Base-by-base conservation (phyloP, 2,888 invertebrate genomes). In the Coenonympha glycerion region DNA sequence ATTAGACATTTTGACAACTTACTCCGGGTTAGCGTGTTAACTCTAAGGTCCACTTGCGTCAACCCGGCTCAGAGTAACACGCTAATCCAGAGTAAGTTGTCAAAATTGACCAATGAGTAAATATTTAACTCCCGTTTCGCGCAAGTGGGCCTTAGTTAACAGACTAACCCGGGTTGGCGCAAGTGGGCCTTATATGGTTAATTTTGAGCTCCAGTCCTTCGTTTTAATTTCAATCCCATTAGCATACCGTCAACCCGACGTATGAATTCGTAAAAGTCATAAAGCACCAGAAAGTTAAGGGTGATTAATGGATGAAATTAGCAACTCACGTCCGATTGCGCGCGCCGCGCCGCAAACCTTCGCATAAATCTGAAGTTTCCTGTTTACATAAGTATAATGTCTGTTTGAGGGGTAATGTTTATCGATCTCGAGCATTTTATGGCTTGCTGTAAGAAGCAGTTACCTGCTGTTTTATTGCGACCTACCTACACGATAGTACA, bases 301-400 rank as follows among this genome's bases (percentile, higher is more conserved):
- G 48, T 53, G 50, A 56, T 53, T 48, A 53, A 56, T 56, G 50
- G 30, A 19, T 21, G 33, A 34, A 56, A 56, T 53, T 48, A 49
- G 44, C 39, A 26, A 41, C 45, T 49, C 42, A 46, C 53, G 48
- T 41, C 50, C 46, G 48, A 42, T 18, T 36, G 28, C 26, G 15
- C 36, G 19, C 36, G 36, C 37, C 19, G 31, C 19, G 31, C 47
- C 45, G 30, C 48, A 50, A 56, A 56, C 41, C 50, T 36, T 41
- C 45, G 51, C 50, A 53, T 53, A 52, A 55, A 55, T 56, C 51
- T 40, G 22, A 48, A 50, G 50, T 51, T 52, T 47, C 53, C 55
- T 40, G 36, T 47, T 49, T 42, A 41, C 21, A 47, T 55, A 49
- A 55, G 46, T 47, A n/a, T n/a, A 46, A 52, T 49, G 44, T 34